Percentiles rank a stretch among this genome's conserved stretches.
Evolutionary conservation across 53 echinoderm and acorn worm species (phyloP).

Genomic region (Temnopleurus reevesii): DNA sequence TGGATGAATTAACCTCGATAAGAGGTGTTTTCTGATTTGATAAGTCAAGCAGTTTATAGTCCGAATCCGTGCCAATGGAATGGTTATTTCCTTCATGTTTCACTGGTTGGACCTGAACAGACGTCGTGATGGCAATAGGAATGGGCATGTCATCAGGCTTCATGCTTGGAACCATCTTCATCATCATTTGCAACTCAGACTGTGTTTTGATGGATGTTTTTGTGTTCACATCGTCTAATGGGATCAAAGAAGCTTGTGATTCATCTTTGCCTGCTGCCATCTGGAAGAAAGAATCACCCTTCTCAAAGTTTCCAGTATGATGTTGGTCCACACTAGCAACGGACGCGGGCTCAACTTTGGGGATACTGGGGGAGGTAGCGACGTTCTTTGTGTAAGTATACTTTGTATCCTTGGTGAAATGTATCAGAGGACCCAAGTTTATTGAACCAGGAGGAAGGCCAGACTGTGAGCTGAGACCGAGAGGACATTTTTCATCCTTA

Average conservation of each 20-base stretch:
- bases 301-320: background rate
- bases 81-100: background rate
- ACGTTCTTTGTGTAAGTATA: background rate
- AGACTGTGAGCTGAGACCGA: background rate
- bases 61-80: background rate
- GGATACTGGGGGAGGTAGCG: background rate
- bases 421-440: background rate
- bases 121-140: background rate
- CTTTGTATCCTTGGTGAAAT: background rate
- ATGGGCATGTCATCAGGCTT: background rate
- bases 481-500: background rate
- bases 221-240: background rate
- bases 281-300: background rate
- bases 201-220: background rate
- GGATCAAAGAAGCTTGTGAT: background rate
- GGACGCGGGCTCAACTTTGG: background rate
- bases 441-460: background rate
- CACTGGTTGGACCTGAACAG: background rate
- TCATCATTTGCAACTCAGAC: background rate
- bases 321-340: background rate
- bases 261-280: background rate
- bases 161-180: background rate
- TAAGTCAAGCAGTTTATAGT: background rate
- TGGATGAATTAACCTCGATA: background rate
- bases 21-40: background rate